Conservation (phyloP, 30 jellyfish, hydroid and myxozoan genomes). For the Rhopilema esculentum region DNA sequence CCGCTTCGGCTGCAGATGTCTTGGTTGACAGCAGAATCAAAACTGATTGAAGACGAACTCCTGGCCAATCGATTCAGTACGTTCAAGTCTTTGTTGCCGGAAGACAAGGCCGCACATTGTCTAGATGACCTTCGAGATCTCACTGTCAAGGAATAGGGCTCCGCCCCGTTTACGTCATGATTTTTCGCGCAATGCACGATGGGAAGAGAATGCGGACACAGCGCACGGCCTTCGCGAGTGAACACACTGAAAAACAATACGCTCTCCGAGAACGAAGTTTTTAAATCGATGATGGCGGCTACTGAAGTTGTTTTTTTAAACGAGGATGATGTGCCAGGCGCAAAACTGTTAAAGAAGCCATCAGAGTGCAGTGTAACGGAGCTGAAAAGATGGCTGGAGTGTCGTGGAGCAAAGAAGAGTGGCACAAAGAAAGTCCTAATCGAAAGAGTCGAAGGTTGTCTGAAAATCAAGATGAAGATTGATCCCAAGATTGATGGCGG, state of each 20-base stretch:
- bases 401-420: conserved; percentile 16
- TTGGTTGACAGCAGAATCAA: no score
- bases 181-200: background rate
- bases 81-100: no score
- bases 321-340: background rate
- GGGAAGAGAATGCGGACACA: background rate
- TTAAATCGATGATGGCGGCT: no score
- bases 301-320: no score
- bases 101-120: no score
- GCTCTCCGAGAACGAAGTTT: no score
- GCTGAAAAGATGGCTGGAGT: background rate
- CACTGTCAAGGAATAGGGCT: no score
- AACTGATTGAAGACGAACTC: no score
- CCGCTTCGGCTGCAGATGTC: no score
- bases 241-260: background rate
- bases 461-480: background rate
- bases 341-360: background rate
- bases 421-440: conserved; percentile 23
- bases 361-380: background rate
- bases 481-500: conserved; percentile 72
- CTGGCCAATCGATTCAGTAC: no score
- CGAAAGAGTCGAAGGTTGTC: conserved; percentile 20
- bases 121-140: no score
- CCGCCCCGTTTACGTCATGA: background rate
- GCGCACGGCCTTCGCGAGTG: background rate